phyloP scores from a whole-genome alignment of 2,888 invertebrate species.

The Eucriotettix oculatus region DNA sequence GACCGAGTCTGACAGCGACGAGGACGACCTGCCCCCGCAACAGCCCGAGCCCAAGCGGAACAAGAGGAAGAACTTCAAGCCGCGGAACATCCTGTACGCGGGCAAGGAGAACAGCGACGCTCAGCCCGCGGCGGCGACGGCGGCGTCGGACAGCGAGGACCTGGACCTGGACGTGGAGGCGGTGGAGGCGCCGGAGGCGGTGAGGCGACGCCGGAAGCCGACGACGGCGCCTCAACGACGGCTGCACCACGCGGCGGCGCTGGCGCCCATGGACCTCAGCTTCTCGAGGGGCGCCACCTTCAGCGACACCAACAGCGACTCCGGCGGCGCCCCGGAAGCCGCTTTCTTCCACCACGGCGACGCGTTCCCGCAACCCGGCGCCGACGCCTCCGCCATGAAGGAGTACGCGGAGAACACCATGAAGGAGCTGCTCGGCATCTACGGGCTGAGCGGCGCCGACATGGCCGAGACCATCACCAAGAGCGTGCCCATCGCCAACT shows the following conservation, averaged over 20 bases:
- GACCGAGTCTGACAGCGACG: too few relatives aligned
- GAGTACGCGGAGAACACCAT: constrained; percentile 67
- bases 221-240: constrained; percentile 22
- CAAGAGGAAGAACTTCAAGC: constrained; percentile 64
- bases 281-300: constrained; percentile 14
- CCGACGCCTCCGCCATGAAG: constrained; percentile 44
- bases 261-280: constrained; percentile 24
- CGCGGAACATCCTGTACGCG: constrained; percentile 41
- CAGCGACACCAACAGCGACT: constrained; percentile 18
- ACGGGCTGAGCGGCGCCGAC: constrained; percentile 50
- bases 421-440: constrained; percentile 60
- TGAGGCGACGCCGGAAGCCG: constrained; percentile 24
- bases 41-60: constrained; percentile 39
- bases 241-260: constrained; percentile 15
- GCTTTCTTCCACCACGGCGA: neutral
- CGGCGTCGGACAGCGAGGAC: constrained; percentile 12
- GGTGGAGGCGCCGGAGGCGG: neutral
- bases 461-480: constrained; percentile 51
- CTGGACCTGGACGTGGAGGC: constrained; percentile 12
- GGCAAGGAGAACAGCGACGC: constrained; percentile 19
- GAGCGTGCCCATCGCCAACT: constrained; percentile 50
- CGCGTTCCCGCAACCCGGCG: constrained; percentile 11
- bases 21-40: neutral
- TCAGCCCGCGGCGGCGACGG: neutral
- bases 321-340: constrained; percentile 16